These are phyloP conservation scores for Crenichthys baileyi DNA, from an alignment of 2,797 vertebrate genomes.

Conservation along the genomic window DNA sequence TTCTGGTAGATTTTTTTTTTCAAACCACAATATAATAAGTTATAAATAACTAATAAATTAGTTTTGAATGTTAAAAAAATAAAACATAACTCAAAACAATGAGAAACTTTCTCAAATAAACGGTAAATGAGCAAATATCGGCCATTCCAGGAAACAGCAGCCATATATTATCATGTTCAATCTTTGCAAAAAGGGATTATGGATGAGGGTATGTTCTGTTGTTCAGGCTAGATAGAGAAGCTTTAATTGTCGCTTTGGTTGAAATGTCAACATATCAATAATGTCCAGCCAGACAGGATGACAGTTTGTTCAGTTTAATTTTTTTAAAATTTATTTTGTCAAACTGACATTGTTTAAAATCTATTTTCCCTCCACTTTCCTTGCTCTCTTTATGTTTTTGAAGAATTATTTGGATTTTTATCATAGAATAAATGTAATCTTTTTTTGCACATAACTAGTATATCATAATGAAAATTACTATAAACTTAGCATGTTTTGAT, in stretches of 20 bases:
- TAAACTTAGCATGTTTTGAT: neutral
- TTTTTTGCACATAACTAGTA: neutral
- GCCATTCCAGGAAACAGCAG: neutral
- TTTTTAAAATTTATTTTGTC: constrained; percentile 27
- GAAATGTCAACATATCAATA: constrained; percentile 70
- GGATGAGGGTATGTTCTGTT: constrained; percentile 21
- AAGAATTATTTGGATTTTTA: neutral
- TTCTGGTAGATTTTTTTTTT: no score
- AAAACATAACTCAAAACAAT: neutral
- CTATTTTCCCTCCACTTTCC: neutral
- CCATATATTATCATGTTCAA: neutral
- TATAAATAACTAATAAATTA: neutral
- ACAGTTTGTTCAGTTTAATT: constrained; percentile 43
- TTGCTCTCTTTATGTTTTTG: neutral
- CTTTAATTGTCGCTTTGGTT: constrained; percentile 57
- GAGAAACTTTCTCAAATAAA: neutral
- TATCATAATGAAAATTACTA: neutral
- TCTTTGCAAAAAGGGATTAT: constrained; percentile 36
- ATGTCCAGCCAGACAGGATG: constrained; percentile 57
- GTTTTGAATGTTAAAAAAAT: neutral
- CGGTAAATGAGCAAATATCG: neutral
- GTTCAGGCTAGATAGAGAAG: constrained; percentile 20
- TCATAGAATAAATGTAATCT: neutral
- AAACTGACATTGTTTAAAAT: constrained; percentile 1
- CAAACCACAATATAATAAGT: no score